phyloP scores from a whole-genome alignment of 2,113 vertebrate species.

The Anarhynchus alexandrinus region DNA sequence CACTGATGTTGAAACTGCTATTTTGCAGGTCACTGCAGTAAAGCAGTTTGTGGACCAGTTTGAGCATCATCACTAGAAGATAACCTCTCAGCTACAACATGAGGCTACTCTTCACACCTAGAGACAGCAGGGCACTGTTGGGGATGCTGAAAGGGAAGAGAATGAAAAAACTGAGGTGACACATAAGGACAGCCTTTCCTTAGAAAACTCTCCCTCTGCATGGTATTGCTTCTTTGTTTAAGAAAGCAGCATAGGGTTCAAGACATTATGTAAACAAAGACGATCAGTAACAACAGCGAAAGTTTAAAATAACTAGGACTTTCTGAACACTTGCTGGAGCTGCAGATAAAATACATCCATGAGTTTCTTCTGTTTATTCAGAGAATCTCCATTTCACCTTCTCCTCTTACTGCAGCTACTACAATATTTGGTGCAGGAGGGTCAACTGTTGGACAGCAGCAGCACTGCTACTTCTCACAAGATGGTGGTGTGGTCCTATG shows the following conservation, averaged over 20 bases:
- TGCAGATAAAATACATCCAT: neutral
- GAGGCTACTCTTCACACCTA: neutral
- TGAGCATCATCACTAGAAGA: neutral
- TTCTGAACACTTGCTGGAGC: neutral
- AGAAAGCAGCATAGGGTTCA: neutral
- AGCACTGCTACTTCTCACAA: neutral
- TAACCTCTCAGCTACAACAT: neutral
- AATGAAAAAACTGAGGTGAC: neutral
- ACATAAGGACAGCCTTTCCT: neutral
- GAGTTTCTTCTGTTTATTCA: neutral
- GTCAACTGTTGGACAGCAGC: neutral
- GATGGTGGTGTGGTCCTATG: neutral
- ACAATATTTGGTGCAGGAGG: neutral
- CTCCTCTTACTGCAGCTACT: neutral
- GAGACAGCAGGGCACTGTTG: neutral
- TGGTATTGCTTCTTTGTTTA: neutral
- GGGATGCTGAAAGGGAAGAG: neutral
- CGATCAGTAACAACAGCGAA: accelerated
- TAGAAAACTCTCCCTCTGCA: neutral
- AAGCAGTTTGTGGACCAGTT: neutral
- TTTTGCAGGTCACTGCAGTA: neutral
- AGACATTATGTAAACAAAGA: neutral
- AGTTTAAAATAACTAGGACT: neutral
- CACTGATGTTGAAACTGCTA: neutral
- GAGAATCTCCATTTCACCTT: neutral